Evolutionary conservation across 2,113 vertebrate genomes (phyloP).

Genomic region (Oncorhynchus gorbuscha): DNA sequence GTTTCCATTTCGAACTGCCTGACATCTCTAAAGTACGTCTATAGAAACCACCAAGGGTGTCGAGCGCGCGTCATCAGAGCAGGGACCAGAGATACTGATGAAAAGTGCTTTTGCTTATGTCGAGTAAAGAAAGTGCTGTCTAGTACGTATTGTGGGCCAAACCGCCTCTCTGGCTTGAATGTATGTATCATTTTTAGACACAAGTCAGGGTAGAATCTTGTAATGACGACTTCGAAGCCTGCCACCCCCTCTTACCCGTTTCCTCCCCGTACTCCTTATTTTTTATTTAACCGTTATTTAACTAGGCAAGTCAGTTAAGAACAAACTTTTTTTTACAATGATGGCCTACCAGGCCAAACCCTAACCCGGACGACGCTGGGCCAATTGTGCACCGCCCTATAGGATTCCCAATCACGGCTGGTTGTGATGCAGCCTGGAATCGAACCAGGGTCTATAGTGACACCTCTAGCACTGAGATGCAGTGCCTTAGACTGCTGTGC

Average conservation of each 20-base stretch:
- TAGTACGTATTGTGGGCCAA: constrained; percentile 29
- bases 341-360: no score
- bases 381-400: no score
- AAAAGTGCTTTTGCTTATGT: constrained; percentile 44
- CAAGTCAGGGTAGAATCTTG: constrained; percentile 27
- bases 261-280: constrained; percentile 33
- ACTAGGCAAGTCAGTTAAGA: no score
- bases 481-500: no score
- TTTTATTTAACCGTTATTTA: no score
- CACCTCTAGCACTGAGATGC: no score
- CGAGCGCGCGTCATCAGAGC: constrained; percentile 50
- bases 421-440: no score
- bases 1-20: constrained; percentile 20
- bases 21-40: constrained; percentile 34
- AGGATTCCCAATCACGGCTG: no score
- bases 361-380: no score
- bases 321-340: no score
- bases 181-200: constrained; percentile 62
- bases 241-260: no score
- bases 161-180: constrained; percentile 14
- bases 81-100: constrained; percentile 38
- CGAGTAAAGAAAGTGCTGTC: constrained; percentile 27
- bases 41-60: constrained; percentile 35
- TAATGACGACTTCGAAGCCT: constrained; percentile 22
- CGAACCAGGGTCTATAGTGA: no score